A percentile compares a stretch with the other conserved stretches of the same genome.
Conservation (phyloP, 2,113 vertebrate genomes). For the Microcebus griseorufus region DNA sequence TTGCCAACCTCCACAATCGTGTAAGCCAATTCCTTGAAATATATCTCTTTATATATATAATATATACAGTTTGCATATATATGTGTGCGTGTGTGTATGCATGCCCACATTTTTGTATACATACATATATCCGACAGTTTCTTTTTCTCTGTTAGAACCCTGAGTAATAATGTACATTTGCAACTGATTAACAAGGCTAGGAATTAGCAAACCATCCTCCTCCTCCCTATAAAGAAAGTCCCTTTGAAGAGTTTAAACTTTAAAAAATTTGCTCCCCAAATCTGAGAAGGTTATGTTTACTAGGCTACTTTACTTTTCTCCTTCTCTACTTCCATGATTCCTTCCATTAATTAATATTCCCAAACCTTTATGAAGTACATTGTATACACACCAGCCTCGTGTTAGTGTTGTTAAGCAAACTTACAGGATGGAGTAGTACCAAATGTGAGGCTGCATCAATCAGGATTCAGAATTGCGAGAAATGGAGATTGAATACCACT, state of each 20-base stretch:
- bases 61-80: not conserved
- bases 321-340: not conserved
- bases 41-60: not conserved
- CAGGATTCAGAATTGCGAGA: not conserved
- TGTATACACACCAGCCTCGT: not conserved
- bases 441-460: not conserved
- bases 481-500: not conserved
- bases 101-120: rapidly evolving
- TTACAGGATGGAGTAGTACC: not conserved
- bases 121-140: not conserved
- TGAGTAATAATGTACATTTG: not conserved
- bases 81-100: not conserved
- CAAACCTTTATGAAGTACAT: not conserved
- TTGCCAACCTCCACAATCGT: not conserved
- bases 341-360: not conserved
- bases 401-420: not conserved
- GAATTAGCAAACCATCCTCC: not conserved
- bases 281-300: not conserved
- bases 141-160: not conserved
- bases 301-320: not conserved
- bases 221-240: not conserved
- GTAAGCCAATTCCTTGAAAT: not conserved
- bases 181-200: not conserved
- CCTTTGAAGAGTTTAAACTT: not conserved
- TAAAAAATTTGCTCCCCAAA: not conserved